A percentile compares a stretch with the other conserved stretches of the same genome.
These are phyloP conservation scores for Atethmia centrago DNA, from an alignment of 2,888 invertebrate genomes.

Conservation along the genomic window DNA sequence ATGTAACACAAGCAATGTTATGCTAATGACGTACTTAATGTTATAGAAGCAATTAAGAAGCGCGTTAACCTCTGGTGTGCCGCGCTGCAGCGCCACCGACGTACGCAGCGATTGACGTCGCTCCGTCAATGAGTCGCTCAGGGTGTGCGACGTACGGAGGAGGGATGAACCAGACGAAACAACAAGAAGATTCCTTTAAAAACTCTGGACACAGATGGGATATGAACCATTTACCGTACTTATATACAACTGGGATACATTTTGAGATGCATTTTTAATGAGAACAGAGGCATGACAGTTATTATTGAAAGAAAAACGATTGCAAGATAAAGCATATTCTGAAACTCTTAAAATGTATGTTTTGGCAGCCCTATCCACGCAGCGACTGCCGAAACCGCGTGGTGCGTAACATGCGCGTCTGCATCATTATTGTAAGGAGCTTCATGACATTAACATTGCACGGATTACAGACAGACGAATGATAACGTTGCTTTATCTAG, in stretches of 20 bases:
- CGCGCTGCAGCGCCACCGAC: conserved; percentile 17
- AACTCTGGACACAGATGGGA: too few relatives aligned
- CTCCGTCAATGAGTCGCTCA: conserved; percentile 10
- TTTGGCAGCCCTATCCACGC: conserved; percentile 5
- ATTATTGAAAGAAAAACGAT: neutral
- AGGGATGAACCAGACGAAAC: neutral
- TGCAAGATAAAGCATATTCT: neutral
- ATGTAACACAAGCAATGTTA: conserved; percentile 66
- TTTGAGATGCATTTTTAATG: neutral
- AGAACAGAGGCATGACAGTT: neutral
- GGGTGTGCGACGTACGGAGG: neutral
- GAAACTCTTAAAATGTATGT: neutral
- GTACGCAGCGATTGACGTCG: conserved; percentile 12
- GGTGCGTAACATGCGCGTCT: conserved; percentile 8
- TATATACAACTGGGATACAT: neutral
- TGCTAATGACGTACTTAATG: conserved; percentile 70
- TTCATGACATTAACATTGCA: conserved; percentile 27
- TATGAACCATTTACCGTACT: neutral
- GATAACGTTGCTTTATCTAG: conserved; percentile 12
- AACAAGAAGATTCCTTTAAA: neutral
- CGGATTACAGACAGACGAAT: neutral
- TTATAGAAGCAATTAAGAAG: conserved; percentile 69
- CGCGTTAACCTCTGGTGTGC: conserved; percentile 59
- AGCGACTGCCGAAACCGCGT: conserved; percentile 22
- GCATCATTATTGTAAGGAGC: conserved; percentile 21